Evolutionary conservation across 2,888 invertebrate genomes (phyloP).

Genomic region (Cyclophora punctaria): DNA sequence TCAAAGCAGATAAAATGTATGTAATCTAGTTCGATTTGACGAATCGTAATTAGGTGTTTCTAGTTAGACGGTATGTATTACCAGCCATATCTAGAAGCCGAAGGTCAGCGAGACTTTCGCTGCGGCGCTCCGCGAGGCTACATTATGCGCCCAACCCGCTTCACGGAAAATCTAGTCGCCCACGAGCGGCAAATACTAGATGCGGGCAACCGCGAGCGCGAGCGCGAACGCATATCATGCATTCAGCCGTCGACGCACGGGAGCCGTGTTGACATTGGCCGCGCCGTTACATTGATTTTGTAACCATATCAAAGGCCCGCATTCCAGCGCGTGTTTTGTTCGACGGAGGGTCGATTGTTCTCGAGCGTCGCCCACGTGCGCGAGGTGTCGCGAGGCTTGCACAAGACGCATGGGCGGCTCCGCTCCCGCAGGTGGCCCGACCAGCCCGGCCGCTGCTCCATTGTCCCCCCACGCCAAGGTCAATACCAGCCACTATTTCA

Average conservation of each 20-base stretch:
- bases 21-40: constrained; percentile 24
- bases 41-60: constrained; percentile 54
- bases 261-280: constrained; percentile 70
- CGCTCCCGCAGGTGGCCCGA: constrained; percentile 43
- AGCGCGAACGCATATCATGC: constrained; percentile 42
- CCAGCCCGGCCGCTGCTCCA: neutral
- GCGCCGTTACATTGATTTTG: constrained; percentile 60
- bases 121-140: constrained; percentile 37
- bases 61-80: constrained; percentile 47
- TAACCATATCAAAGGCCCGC: constrained; percentile 65
- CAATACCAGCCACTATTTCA: constrained; percentile 18
- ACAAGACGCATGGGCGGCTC: constrained; percentile 34
- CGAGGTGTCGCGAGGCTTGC: constrained; percentile 49
- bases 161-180: constrained; percentile 64
- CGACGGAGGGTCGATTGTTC: constrained; percentile 60
- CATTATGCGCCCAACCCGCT: constrained; percentile 54
- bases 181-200: constrained; percentile 46
- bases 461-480: constrained; percentile 16
- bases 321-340: constrained; percentile 54
- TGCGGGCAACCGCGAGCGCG: constrained; percentile 29
- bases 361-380: constrained; percentile 48
- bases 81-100: constrained; percentile 63
- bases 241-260: constrained; percentile 44
- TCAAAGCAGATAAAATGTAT: constrained; percentile 7
- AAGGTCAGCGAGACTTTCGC: constrained; percentile 73